These are phyloP conservation scores for Picathartes gymnocephalus DNA, from an alignment of 2,113 vertebrate species.

Conservation along the genomic window DNA sequence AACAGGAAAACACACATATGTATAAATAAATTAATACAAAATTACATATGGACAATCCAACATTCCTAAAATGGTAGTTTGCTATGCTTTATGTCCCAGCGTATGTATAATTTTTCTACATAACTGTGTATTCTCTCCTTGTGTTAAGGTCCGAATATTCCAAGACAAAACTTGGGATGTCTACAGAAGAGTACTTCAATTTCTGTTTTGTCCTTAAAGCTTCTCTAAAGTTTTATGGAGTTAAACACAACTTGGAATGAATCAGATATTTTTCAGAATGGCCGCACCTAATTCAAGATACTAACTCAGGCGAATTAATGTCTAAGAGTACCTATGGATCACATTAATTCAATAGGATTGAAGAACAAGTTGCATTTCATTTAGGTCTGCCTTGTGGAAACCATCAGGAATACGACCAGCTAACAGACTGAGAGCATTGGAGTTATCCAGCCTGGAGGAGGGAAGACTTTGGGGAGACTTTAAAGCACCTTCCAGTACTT, in stretches of 20 bases:
- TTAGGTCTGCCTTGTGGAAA: not conserved
- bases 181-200: not conserved
- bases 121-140: not conserved
- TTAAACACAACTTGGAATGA: not conserved
- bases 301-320: not conserved
- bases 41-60: not conserved
- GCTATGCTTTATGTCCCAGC: not conserved
- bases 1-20: accelerated
- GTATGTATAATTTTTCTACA: not conserved
- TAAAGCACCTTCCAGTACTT: not conserved
- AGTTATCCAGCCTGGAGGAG: not conserved
- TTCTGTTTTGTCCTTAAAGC: not conserved
- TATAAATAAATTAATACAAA: not conserved
- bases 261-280: not conserved
- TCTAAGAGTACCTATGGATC: not conserved
- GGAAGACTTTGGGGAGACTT: not conserved
- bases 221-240: not conserved
- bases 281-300: not conserved
- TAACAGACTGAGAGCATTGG: not conserved
- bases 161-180: not conserved
- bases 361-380: not conserved
- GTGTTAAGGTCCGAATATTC: not conserved
- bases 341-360: not conserved
- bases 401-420: not conserved
- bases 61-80: not conserved